Percentiles rank a stretch among this genome's conserved stretches.
These are phyloP conservation scores for Jordanella pulchra DNA, from an alignment of 2,797 vertebrate species.

Conservation along the genomic window DNA sequence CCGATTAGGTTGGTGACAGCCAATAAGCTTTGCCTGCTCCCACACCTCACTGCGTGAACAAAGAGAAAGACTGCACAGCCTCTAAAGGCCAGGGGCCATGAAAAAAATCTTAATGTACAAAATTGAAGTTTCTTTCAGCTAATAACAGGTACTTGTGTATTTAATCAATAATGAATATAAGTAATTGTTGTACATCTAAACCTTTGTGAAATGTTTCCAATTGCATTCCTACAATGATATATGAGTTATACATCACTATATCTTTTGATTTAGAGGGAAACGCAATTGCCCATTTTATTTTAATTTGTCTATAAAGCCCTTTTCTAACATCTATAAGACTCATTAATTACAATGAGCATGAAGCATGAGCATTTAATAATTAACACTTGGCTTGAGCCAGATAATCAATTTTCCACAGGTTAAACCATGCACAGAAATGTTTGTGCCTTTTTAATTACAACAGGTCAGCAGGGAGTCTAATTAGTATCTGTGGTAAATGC, in stretches of 20 bases:
- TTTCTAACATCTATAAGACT: neutral
- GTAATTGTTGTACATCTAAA: too few species aligned
- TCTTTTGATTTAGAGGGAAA: neutral
- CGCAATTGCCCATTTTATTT: too few species aligned
- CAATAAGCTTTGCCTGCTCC: too few species aligned
- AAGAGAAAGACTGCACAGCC: too few species aligned
- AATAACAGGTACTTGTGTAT: too few species aligned
- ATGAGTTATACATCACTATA: neutral
- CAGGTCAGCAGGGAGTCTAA: neutral
- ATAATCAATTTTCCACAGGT: neutral
- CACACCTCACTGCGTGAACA: too few species aligned
- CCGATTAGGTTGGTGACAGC: too few species aligned
- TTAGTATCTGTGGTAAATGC: conserved; percentile 1
- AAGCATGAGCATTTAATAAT: neutral
- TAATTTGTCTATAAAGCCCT: neutral
- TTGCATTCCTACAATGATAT: too few species aligned
- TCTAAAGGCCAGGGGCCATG: too few species aligned
- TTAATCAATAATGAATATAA: too few species aligned
- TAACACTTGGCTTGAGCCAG: neutral
- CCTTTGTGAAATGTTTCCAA: too few species aligned
- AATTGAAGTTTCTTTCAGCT: neutral
- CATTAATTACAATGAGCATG: neutral
- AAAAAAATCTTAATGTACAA: neutral
- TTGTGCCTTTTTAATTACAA: conserved; percentile 4
- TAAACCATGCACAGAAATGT: neutral